phyloP scores from a whole-genome alignment of 2,888 invertebrate genomes.

The Omphaloscelis lunosa region DNA sequence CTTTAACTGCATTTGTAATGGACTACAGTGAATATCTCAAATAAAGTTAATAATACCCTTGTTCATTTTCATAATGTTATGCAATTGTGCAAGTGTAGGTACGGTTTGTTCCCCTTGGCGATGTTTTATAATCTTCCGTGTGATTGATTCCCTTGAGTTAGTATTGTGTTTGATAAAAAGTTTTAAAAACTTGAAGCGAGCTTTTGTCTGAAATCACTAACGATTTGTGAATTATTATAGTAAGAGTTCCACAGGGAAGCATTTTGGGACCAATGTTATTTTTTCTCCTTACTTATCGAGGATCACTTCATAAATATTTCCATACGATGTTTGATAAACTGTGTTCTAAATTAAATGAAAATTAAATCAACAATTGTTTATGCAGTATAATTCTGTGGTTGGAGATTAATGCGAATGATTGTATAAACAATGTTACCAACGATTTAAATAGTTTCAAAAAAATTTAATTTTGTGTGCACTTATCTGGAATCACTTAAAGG shows the following conservation, averaged over 20 bases:
- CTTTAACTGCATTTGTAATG: not conserved
- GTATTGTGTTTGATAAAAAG: not conserved
- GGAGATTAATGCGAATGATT: not conserved
- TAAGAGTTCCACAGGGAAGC: constrained; percentile 1
- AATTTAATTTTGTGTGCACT: not conserved
- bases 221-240: not conserved
- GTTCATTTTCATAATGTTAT: constrained; percentile 1
- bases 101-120: no score
- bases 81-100: not conserved
- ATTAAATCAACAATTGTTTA: not conserved
- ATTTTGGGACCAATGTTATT: not conserved
- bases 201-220: not conserved
- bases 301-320: not conserved
- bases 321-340: not conserved
- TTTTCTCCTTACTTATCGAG: not conserved
- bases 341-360: not conserved
- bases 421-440: not conserved
- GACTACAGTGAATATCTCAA: not conserved
- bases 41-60: not conserved
- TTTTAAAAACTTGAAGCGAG: not conserved
- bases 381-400: not conserved
- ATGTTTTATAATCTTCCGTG: not conserved
- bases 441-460: not conserved
- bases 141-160: constrained; percentile 9
- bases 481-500: not conserved